A percentile compares a stretch with the other conserved stretches of the same genome.
Conservation (phyloP, 2,113 vertebrate genomes). For the Entelurus aequoreus region DNA sequence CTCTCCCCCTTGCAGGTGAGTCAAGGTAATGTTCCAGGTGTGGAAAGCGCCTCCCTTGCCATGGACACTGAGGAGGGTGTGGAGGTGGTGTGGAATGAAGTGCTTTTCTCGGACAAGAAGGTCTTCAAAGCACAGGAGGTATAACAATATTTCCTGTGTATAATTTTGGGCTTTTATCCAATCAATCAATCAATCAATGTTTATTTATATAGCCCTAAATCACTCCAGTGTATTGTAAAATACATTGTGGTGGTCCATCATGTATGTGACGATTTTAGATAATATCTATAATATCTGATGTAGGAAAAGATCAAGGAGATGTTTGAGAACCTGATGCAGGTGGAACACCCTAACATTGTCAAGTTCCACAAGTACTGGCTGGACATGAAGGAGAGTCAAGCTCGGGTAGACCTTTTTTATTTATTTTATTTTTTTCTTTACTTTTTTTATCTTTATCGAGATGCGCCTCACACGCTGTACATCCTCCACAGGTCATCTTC, state of each 20-base stretch:
- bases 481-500: slow-evolving; percentile 82
- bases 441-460: not conserved
- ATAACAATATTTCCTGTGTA: not conserved
- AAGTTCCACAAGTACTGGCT: slow-evolving; percentile 97
- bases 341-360: slow-evolving; percentile 93
- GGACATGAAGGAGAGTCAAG: slow-evolving; percentile 82
- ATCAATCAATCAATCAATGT: too few relatives aligned
- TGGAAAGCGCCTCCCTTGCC: slow-evolving; percentile 90
- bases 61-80: slow-evolving; percentile 97
- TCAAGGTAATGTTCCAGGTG: slow-evolving; percentile 89
- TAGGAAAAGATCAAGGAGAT: slow-evolving; percentile 92
- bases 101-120: slow-evolving; percentile 87
- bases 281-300: not conserved
- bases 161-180: not conserved
- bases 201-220: too few relatives aligned
- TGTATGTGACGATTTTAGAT: not conserved
- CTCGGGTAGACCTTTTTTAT: slow-evolving; percentile 68
- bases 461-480: too few relatives aligned
- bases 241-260: not conserved
- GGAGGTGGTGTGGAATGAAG: slow-evolving; percentile 95
- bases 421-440: not conserved
- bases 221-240: too few relatives aligned
- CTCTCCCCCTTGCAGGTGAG: slow-evolving; percentile 76
- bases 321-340: slow-evolving; percentile 92
- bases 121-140: slow-evolving; percentile 86